These are phyloP conservation scores for Acleris sparsana DNA, from an alignment of 2,888 invertebrate genomes.

Conservation along the genomic window DNA sequence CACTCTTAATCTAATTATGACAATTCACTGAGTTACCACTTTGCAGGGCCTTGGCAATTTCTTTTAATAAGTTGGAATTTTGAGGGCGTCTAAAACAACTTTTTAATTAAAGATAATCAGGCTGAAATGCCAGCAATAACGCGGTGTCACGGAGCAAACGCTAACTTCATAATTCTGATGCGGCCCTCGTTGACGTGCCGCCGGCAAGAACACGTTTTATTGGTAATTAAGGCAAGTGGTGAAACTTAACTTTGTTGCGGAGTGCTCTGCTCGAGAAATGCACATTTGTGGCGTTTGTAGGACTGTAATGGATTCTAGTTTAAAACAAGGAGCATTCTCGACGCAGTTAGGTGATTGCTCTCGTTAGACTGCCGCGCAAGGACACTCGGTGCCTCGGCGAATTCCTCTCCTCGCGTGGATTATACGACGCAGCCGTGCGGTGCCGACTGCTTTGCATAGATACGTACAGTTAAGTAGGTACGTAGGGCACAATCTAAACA, in stretches of 20 bases:
- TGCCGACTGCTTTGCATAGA: conserved; percentile 50
- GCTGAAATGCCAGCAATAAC: conserved; percentile 72
- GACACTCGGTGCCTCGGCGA: conserved; percentile 52
- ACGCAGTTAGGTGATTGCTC: conserved; percentile 73
- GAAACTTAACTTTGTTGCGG: conserved; percentile 71
- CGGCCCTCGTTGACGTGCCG: conserved; percentile 60
- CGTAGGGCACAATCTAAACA: conserved; percentile 64
- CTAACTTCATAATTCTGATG: conserved; percentile 71
- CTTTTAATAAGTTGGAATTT: conserved; percentile 76
- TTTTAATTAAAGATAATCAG: conserved; percentile 80
- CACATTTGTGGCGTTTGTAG: conserved; percentile 73
- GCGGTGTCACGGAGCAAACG: conserved; percentile 66
- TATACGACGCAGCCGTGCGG: conserved; percentile 43
- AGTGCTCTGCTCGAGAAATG: conserved; percentile 65
- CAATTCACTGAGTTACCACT: conserved; percentile 71
- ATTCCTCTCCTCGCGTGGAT: conserved; percentile 53
- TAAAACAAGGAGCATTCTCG: conserved; percentile 73
- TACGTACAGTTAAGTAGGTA: conserved; percentile 46
- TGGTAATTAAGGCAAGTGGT: conserved; percentile 75
- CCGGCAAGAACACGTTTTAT: conserved; percentile 71
- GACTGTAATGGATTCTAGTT: conserved; percentile 78
- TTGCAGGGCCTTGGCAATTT: conserved; percentile 68
- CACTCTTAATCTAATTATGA: conserved; percentile 73
- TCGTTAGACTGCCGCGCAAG: conserved; percentile 66
- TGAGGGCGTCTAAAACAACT: conserved; percentile 71